phyloP scores from a whole-genome alignment of 1,140 invertebrate species.

The Tetramorium parvispinum region DNA sequence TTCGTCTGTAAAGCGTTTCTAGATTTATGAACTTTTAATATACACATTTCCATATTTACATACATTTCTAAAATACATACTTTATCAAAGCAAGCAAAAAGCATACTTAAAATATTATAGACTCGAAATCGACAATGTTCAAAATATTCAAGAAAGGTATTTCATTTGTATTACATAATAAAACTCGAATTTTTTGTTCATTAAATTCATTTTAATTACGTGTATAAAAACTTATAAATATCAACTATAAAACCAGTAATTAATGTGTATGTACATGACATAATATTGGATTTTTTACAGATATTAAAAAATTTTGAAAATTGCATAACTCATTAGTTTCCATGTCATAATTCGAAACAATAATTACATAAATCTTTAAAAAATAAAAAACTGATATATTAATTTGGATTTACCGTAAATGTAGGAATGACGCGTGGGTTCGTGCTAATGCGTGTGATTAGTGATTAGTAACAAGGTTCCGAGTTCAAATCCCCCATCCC shows the following conservation, averaged over 20 bases:
- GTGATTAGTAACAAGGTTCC: no score
- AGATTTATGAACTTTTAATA: slow-evolving; percentile 4
- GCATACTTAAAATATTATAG: not conserved
- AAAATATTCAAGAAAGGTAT: not conserved
- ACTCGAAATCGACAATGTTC: not conserved
- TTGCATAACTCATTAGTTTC: not conserved
- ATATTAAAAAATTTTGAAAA: not conserved
- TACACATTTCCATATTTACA: slow-evolving; percentile 1
- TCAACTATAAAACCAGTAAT: not conserved
- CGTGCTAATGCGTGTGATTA: no score
- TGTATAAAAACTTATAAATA: not conserved
- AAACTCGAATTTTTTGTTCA: not conserved
- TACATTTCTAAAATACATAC: not conserved
- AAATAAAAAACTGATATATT: not conserved
- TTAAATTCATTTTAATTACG: not conserved
- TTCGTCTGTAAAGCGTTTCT: not conserved
- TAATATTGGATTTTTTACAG: not conserved
- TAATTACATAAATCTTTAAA: not conserved
- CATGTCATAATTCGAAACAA: not conserved
- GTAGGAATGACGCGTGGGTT: no score
- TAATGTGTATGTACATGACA: not conserved
- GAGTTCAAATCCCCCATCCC: no score
- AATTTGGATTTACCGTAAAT: not conserved
- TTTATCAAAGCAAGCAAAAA: not conserved
- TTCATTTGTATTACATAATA: not conserved